Evolutionary conservation across 2,113 vertebrate species (phyloP).

Genomic region (Turdus rufiventris): DNA sequence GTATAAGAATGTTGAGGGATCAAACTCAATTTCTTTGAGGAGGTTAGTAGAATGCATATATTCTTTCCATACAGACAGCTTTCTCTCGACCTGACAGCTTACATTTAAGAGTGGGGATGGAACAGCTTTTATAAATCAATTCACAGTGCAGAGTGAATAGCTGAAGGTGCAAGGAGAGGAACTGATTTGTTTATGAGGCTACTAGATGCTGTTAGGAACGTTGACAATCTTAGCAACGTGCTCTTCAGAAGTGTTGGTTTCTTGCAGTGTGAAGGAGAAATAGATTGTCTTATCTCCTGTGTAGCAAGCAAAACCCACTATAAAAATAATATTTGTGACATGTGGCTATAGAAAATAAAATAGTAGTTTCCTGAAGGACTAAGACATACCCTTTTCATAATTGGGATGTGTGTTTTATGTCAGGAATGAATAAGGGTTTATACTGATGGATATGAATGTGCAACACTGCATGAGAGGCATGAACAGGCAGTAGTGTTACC

Average conservation of each 20-base stretch:
- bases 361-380: not conserved
- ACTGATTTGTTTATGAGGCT: not conserved
- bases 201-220: not conserved
- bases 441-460: not conserved
- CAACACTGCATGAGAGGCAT: accelerated
- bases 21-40: not conserved
- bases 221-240: not conserved
- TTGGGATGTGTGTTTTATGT: not conserved
- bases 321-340: not conserved
- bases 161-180: not conserved
- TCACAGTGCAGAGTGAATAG: not conserved
- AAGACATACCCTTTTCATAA: not conserved
- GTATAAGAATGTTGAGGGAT: not conserved
- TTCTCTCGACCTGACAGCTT: not conserved
- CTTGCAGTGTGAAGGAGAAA: not conserved
- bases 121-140: not conserved
- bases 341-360: not conserved
- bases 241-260: not conserved
- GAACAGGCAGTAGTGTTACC: not conserved
- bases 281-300: not conserved
- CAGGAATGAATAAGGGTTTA: not conserved
- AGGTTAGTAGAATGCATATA: not conserved
- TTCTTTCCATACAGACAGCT: not conserved
- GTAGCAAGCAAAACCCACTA: not conserved
- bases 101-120: not conserved